Evolutionary conservation across 1,140 invertebrate genomes (phyloP), one percentile per base, ranked within the genome.

Genomic region (Lamellibrachia luymesi): DNA sequence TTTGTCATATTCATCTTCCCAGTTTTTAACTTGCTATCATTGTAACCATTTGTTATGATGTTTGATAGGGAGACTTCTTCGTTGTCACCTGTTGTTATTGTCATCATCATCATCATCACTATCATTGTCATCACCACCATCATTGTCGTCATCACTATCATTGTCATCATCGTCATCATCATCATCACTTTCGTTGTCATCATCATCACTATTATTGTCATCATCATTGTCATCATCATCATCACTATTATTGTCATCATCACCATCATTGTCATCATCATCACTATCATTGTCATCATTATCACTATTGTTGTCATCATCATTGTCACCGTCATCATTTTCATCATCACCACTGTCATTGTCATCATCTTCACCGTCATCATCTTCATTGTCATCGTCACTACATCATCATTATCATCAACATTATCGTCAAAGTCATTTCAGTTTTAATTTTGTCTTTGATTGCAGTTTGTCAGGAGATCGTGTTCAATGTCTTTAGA

Each of bases 271-370:
- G 13, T 56, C 6, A 56, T 7, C 52, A 56, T 13, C 52, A 56
- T 7, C 6, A 6, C 52, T 13, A 91, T 91, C 90, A 91, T 91
- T 6, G 22, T 91, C 4, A 92, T 10, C 4, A 27, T 89, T 0
- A 56, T 89, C 51, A 92, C 64, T 56, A 89, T 92, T 50, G 64
- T 92, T n/a, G 51, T 92, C 2, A 92, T 22, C 56, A 89, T 38
- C n/a, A 89, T 90, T 13, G 27, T 50, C 92, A 92, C 2, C 2
- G 50, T 92, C 92, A 92, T 50, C 92, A 92, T 92, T 2, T 64
- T 92, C 92, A 92, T 2, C 92, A 92, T 92, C 92, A 92, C 50
- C 92, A 92, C 27, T 51, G 27, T 92, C 92, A 92, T 92, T 51
- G 27, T 92, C 92, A 92, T 49, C 92, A 92, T 92, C 92, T 4